These are phyloP conservation scores for Pimpla rufipes DNA, from an alignment of 2,888 invertebrate genomes.

Conservation along the genomic window DNA sequence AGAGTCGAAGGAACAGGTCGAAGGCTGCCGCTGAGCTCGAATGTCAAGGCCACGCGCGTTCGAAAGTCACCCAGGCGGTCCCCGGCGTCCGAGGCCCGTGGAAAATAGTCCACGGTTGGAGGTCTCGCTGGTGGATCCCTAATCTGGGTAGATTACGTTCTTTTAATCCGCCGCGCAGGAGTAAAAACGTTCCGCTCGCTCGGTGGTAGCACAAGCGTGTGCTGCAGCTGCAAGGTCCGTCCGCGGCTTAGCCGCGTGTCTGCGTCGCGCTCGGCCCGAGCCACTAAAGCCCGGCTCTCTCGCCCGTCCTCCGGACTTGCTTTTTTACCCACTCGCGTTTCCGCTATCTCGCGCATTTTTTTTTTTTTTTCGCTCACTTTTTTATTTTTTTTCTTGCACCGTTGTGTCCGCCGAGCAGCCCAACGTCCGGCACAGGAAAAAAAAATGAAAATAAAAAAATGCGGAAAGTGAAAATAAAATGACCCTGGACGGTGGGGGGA, in stretches of 20 bases:
- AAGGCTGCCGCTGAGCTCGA: constrained; percentile 17
- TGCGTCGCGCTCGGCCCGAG: constrained; percentile 74
- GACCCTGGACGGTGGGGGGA: constrained; percentile 72
- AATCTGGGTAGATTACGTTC: constrained; percentile 72
- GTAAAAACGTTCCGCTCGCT: constrained; percentile 55
- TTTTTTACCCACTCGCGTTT: constrained; percentile 54
- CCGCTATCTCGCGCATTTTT: constrained; percentile 50
- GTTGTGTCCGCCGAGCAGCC: constrained; percentile 45
- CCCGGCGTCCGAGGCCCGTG: constrained; percentile 40
- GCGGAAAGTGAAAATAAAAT: constrained; percentile 82
- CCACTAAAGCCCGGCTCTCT: constrained; percentile 59
- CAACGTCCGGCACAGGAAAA: constrained; percentile 70
- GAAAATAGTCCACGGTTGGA: constrained; percentile 54
- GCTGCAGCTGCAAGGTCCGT: constrained; percentile 68
- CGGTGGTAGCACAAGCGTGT: constrained; percentile 49
- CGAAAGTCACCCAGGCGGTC: constrained; percentile 65
- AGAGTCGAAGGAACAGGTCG: not conserved
- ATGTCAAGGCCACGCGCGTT: constrained; percentile 67
- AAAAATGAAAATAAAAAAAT: constrained; percentile 81
- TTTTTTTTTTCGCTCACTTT: constrained; percentile 34
- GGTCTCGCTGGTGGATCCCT: constrained; percentile 61
- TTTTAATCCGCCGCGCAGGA: constrained; percentile 70
- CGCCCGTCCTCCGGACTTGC: not conserved
- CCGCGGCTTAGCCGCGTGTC: constrained; percentile 77
- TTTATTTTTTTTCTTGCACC: constrained; percentile 31